phyloP scores from a whole-genome alignment of 2,113 vertebrate genomes.

The Scatophagus argus region DNA sequence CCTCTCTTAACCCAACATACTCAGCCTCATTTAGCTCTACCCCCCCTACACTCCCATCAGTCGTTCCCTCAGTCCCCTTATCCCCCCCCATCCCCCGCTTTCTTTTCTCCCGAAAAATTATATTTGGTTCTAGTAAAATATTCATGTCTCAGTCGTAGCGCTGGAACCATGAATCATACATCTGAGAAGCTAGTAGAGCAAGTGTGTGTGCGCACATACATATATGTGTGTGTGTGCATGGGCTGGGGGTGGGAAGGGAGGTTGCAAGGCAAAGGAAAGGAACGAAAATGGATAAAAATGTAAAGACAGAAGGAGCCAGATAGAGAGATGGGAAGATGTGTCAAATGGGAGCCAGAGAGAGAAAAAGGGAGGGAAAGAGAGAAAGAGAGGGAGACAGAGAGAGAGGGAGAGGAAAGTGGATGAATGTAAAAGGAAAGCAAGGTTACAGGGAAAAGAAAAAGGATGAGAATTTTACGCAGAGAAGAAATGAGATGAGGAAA shows the following conservation, averaged over 20 bases:
- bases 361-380: neutral
- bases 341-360: neutral
- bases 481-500: neutral
- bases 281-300: constrained; percentile 40
- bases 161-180: constrained; percentile 74
- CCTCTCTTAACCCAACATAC: neutral
- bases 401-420: constrained; percentile 17
- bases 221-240: too few species aligned
- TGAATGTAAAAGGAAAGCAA: constrained; percentile 3
- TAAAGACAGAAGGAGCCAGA: constrained; percentile 24
- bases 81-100: neutral
- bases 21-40: neutral
- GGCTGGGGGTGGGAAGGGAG: too few species aligned
- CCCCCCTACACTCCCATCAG: neutral
- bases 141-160: constrained; percentile 66
- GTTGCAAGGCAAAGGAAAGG: constrained; percentile 1
- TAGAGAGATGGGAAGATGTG: constrained; percentile 10
- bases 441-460: neutral
- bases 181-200: constrained; percentile 45
- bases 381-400: constrained; percentile 30
- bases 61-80: neutral
- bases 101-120: constrained; percentile 51
- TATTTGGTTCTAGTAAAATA: constrained; percentile 78
- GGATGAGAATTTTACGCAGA: neutral
- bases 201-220: too few species aligned